Evolutionary conservation across 2,797 vertebrate species (phyloP).

Genomic region (Sebastes nivosus): DNA sequence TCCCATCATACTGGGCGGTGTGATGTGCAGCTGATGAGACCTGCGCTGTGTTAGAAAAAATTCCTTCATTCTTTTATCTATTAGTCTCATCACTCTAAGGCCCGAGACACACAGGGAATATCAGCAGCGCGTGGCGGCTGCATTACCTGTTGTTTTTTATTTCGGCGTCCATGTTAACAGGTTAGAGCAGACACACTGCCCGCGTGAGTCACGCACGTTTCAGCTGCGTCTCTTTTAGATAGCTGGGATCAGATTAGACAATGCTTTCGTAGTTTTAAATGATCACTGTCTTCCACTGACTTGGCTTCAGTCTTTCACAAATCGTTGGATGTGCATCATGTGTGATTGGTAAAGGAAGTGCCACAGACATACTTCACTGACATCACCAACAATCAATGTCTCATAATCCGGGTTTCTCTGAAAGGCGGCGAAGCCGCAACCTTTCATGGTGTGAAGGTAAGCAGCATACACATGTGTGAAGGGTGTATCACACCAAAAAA

Average conservation of each 20-base stretch:
- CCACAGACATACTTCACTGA: not conserved
- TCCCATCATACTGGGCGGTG: not conserved
- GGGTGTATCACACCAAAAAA: not conserved
- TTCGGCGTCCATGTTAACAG: too few species aligned
- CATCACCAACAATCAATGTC: too few species aligned
- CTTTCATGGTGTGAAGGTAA: not conserved
- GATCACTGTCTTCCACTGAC: not conserved
- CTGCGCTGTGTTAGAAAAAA: not conserved
- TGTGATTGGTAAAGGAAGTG: not conserved
- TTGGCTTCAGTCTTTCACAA: not conserved
- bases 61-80: not conserved
- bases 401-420: not conserved
- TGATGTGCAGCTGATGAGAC: not conserved
- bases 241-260: not conserved
- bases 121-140: too few species aligned
- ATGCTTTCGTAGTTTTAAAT: not conserved
- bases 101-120: too few species aligned
- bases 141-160: too few species aligned
- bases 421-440: not conserved
- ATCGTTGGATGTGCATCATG: not conserved
- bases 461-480: not conserved
- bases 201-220: too few species aligned
- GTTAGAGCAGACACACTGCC: too few species aligned
- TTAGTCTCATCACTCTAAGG: not conserved
- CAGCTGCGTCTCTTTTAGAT: too few species aligned